Evolutionary conservation across 1,140 invertebrate species (phyloP), one percentile per base, ranked within the genome.

Genomic region (Wiebesia pumilae): DNA sequence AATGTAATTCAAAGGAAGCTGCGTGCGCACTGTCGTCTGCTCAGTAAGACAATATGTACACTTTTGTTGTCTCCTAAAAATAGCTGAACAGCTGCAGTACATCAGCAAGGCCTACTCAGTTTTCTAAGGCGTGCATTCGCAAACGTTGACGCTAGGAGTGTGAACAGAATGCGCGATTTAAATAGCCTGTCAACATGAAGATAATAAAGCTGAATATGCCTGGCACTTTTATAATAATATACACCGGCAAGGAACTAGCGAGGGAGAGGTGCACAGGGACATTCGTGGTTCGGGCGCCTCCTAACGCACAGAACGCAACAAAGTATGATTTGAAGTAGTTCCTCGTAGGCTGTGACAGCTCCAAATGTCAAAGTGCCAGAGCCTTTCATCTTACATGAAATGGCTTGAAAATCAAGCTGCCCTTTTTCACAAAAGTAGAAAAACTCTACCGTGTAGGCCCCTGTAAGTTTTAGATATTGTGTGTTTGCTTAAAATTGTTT

Each of bases 401-500:
- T 86, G 79, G 79, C 84, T 81, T 30, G 79, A 86, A 43, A 77
- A 33, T 62, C 73, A 78, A 86, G 79, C 73, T 65, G 47, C 54
- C 12, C 65, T 69, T 24, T 81, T 86, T 43, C 78, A 69, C 14
- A 65, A 30, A 40, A 75, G n/a, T 65, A 75, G 73, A 78, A 78
- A 86, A 47, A n/a, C 62, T 86, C 78, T 81, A 65, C 84, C 77
- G 38, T 86, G 69, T 86, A 86, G 85, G 73, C 79, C 71, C 30
- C 38, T 86, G 85, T 86, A 86, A 86, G 85, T 82, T 51, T 86
- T 83, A 1, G 6, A 47, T 40, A 0, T 40, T 77, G 38, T 86
- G 69, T 86, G 85, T 27, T 78, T 51, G 4, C 51, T 75, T 75
- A 83, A 16, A 71, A 71, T 21, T 71, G 75, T 81, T 73, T 81